These are phyloP conservation scores for Saccostrea glomerata DNA, from an alignment of 1,140 invertebrate genomes.

Conservation along the genomic window DNA sequence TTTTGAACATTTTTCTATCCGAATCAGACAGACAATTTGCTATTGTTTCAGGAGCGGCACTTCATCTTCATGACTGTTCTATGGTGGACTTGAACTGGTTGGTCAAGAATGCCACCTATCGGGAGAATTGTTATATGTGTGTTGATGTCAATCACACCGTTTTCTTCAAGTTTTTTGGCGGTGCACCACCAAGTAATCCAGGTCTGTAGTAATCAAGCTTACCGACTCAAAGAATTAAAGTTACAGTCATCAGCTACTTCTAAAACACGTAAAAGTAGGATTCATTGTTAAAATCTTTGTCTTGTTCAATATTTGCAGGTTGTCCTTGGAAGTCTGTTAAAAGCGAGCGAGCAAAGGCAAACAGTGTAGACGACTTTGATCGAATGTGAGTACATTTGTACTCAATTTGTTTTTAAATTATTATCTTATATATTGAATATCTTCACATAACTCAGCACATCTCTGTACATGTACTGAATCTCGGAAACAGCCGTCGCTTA, in stretches of 20 bases:
- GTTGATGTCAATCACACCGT: conserved; percentile 74
- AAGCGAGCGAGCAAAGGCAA: neutral
- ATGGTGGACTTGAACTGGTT: conserved; percentile 85
- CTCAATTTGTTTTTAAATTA: no score
- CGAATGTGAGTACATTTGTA: neutral
- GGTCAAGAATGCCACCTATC: conserved; percentile 84
- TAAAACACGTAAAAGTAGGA: neutral
- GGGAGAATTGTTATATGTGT: conserved; percentile 85
- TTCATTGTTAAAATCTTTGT: neutral
- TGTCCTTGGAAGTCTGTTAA: conserved; percentile 16
- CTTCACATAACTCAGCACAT: no score
- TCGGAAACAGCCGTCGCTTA: no score
- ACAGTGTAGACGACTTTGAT: conserved; percentile 2
- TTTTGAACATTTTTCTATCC: no score
- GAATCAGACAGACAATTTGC: neutral
- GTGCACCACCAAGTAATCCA: conserved; percentile 60
- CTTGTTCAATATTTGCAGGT: neutral
- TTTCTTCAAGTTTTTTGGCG: conserved; percentile 66
- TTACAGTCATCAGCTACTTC: neutral
- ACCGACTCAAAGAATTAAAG: neutral
- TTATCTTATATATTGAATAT: no score
- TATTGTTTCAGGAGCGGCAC: conserved; percentile 39
- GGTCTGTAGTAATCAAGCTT: conserved; percentile 51
- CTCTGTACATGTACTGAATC: no score
- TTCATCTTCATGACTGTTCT: conserved; percentile 80